Percentiles rank a stretch among this genome's conserved stretches.
phyloP scores from a whole-genome alignment of 2,888 invertebrate genomes.

The Andrena hattorfiana region DNA sequence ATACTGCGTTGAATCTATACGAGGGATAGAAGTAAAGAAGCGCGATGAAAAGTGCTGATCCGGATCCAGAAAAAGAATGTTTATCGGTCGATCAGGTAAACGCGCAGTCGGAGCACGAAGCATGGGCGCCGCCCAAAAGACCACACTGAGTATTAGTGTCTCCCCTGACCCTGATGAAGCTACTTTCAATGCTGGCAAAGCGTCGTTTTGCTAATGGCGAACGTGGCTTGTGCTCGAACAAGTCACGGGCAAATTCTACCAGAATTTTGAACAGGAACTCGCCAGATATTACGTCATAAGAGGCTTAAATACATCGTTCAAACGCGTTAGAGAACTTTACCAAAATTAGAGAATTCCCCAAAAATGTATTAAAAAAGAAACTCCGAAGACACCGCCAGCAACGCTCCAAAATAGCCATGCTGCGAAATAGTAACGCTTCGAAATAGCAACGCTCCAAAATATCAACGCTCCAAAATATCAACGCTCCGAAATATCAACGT shows the following conservation, averaged over 20 bases:
- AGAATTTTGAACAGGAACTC: conserved; percentile 17
- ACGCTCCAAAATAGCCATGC: no score
- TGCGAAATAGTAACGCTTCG: no score
- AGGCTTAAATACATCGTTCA: not conserved
- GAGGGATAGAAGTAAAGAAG: no score
- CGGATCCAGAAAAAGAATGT: not conserved
- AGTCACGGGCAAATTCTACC: conserved; percentile 6
- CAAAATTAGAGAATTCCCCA: not conserved
- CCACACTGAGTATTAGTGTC: conserved; percentile 2
- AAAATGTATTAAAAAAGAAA: not conserved
- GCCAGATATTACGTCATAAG: not conserved
- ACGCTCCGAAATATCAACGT: no score
- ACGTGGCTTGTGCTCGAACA: conserved; percentile 30
- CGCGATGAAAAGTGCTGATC: no score
- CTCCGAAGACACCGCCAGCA: no score
- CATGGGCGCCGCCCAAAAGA: conserved; percentile 1
- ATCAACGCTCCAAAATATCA: no score
- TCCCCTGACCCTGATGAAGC: conserved; percentile 20
- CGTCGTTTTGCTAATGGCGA: conserved; percentile 28
- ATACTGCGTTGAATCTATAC: no score
- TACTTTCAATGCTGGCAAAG: conserved; percentile 30
- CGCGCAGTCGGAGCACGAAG: conserved; percentile 3
- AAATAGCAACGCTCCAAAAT: no score
- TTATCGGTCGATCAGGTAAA: not conserved
- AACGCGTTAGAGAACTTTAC: not conserved